Conservation (phyloP, 1,140 invertebrate species). For the Drosophila oshimai region DNA sequence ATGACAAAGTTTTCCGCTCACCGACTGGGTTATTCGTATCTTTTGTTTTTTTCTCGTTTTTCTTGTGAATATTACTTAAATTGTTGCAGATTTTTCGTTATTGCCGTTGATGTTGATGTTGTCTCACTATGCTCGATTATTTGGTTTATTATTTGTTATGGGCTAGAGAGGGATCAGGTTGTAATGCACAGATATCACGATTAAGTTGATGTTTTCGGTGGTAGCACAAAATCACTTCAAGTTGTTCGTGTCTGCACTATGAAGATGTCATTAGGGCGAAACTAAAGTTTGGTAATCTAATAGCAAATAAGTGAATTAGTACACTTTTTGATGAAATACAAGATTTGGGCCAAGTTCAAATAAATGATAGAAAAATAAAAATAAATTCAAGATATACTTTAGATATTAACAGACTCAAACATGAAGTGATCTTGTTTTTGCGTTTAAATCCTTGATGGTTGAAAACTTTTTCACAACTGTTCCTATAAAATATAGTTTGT, state of each 20-base stretch:
- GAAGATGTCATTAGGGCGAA: conserved; percentile 6
- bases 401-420: not conserved
- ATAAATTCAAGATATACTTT: not conserved
- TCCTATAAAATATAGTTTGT: not conserved
- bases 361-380: not conserved
- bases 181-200: conserved; percentile 66
- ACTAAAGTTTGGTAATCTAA: conserved; percentile 10
- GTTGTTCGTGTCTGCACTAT: conserved; percentile 26
- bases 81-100: conserved; percentile 56
- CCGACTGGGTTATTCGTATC: conserved; percentile 34
- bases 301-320: conserved; percentile 1
- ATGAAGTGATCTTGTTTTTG: conserved; percentile 41
- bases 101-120: conserved; percentile 21
- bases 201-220: conserved; percentile 46
- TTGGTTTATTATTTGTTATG: conserved; percentile 42
- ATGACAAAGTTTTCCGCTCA: conserved; percentile 64
- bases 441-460: conserved; percentile 8
- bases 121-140: conserved; percentile 43
- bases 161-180: conserved; percentile 49
- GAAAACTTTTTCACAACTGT: not conserved
- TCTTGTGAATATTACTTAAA: conserved; percentile 58
- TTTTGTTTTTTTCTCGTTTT: conserved; percentile 35
- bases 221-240: conserved; percentile 65
- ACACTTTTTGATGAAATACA: not conserved
- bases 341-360: conserved; percentile 13